Conservation (phyloP, 2,113 vertebrate genomes). For the Papio anubis region DNA sequence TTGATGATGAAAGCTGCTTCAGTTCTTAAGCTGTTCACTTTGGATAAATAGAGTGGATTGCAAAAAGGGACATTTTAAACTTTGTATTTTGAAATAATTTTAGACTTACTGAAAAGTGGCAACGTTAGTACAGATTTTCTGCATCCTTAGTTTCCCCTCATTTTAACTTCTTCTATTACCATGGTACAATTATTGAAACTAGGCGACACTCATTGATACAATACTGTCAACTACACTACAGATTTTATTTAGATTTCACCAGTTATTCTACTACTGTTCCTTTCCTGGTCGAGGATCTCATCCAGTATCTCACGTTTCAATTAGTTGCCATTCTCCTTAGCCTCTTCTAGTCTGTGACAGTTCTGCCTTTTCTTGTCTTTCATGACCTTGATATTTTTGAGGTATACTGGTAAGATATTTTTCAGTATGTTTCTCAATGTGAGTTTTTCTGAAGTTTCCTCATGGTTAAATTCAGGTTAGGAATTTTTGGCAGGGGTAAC, state of each 20-base stretch:
- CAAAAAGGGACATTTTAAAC: not conserved
- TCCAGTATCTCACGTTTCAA: not conserved
- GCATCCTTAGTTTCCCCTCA: not conserved
- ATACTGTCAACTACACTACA: not conserved
- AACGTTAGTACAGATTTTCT: not conserved
- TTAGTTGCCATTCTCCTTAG: not conserved
- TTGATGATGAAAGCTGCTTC: not conserved
- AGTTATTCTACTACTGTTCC: not conserved
- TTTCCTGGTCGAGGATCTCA: not conserved
- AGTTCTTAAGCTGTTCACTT: not conserved
- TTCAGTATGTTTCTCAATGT: not conserved
- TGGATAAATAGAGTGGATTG: not conserved
- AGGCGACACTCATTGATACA: not conserved
- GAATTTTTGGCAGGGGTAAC: not conserved
- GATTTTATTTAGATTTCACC: not conserved
- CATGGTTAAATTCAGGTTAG: not conserved
- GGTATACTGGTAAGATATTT: not conserved
- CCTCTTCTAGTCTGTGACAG: not conserved
- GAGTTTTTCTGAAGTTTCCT: not conserved
- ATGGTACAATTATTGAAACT: not conserved
- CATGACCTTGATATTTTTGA: not conserved
- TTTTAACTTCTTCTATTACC: not conserved
- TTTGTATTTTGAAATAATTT: slow-evolving; percentile 16
- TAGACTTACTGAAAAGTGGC: not conserved
- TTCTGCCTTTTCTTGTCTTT: not conserved